Base-by-base conservation (phyloP, 2,888 invertebrate genomes). In the Campoletis raptor region DNA sequence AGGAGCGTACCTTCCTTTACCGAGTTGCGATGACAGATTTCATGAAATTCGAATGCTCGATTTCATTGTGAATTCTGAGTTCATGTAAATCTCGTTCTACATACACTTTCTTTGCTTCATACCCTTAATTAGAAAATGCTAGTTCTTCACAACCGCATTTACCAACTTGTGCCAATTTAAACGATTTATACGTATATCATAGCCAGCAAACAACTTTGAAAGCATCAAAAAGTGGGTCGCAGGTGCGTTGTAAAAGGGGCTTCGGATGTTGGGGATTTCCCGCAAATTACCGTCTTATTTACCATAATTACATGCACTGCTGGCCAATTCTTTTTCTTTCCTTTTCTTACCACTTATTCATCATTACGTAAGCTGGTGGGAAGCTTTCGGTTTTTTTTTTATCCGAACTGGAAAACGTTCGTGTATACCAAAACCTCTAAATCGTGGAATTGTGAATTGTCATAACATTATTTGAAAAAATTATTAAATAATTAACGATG, bases 251-350 rank as follows among this genome's bases (percentile, higher is more conserved):
- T 54, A 54, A 61, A 61, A 36, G 42, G 61, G 18, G 73, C 45
- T 36, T 73, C 61, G 64, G 69, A 66, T 69, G 48, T 79, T 61
- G 67, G 61, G 69, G 69, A 70, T 86, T 86, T 86, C 64, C 64
- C 52, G 42, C 69, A 79, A 83, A 83, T 83, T 86, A 84, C 79
- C 52, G 61, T 74, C 79, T 85, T 83, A 76, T 80, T 86, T 80
- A 86, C 83, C 83, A 80, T 80, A 86, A 86, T 86, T 86, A 83
- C 83, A 67, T 24, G 78, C 40, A 45, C 78, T 18, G 15, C 64
- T 18, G 12, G 36, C 77, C 48, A 7, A n/a, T 66, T 61, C 18
- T 64, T 66, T n/a, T 37, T 30, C 57, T 40, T 2, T 36, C 21
- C 7, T 40, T 21, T 66, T 24, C 12, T 42, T 21, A 5, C 61